Percentiles rank a stretch among this genome's conserved stretches.
phyloP scores from a whole-genome alignment of 2,888 invertebrate genomes.

The Acronicta alni region DNA sequence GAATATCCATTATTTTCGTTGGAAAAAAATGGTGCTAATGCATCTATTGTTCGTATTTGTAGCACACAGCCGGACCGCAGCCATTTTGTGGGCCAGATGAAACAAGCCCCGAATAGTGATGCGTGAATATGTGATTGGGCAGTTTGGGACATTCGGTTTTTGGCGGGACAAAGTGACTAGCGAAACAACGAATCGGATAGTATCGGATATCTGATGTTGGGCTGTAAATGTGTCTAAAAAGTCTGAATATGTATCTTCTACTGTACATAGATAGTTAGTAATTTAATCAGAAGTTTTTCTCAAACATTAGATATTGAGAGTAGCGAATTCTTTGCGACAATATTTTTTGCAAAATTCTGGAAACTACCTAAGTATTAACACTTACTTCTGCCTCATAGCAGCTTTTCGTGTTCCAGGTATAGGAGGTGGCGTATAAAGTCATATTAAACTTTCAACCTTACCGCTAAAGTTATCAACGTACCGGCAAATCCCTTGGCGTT shows the following conservation, averaged over 20 bases:
- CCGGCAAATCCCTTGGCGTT: background rate
- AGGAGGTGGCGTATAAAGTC: background rate
- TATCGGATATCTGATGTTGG: background rate
- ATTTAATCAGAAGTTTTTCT: too few species aligned
- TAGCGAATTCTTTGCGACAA: too few species aligned
- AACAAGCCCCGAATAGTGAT: constrained; percentile 45
- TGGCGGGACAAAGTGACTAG: constrained; percentile 8
- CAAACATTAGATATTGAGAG: too few species aligned
- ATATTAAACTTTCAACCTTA: background rate
- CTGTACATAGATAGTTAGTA: too few species aligned
- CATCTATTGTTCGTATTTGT: constrained; percentile 66
- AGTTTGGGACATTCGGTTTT: constrained; percentile 30
- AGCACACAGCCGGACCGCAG: constrained; percentile 47
- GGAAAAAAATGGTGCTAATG: constrained; percentile 66
- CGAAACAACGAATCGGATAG: background rate
- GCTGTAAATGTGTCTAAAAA: background rate
- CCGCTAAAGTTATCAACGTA: background rate
- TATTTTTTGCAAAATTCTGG: too few species aligned
- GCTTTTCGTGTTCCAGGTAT: background rate
- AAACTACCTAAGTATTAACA: background rate
- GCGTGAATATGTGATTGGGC: constrained; percentile 35
- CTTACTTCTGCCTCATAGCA: background rate
- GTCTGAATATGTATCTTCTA: too few species aligned
- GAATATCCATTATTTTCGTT: constrained; percentile 51
- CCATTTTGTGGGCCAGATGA: constrained; percentile 56